Evolutionary conservation across 2,888 invertebrate genomes (phyloP).

Genomic region (Tyria jacobaeae): DNA sequence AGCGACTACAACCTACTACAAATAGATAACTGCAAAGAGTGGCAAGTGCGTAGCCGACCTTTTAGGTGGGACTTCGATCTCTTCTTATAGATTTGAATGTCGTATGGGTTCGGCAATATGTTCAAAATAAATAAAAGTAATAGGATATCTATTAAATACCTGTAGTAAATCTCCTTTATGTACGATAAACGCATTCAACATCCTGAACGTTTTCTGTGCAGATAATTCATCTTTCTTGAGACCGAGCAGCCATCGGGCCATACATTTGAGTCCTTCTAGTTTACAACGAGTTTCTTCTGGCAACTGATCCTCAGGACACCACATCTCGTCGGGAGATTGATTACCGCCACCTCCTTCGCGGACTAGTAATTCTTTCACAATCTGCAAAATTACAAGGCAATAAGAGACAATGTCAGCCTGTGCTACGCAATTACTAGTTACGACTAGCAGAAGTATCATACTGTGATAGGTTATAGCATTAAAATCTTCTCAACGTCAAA

Average conservation of each 20-base stretch:
- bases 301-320: conserved; percentile 95
- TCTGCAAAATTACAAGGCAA: conserved; percentile 80
- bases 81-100: too few relatives aligned
- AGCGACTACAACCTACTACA: too few relatives aligned
- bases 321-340: conserved; percentile 80
- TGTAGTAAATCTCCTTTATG: conserved; percentile 95
- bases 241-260: conserved; percentile 98
- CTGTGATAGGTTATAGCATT: too few relatives aligned
- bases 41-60: too few relatives aligned
- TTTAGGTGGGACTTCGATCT: too few relatives aligned
- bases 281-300: conserved; percentile 97
- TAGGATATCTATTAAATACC: conserved; percentile 52
- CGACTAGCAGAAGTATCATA: too few relatives aligned
- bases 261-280: conserved; percentile 97
- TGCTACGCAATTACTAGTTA: too few relatives aligned
- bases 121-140: too few relatives aligned
- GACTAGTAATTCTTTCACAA: conserved; percentile 97
- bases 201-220: conserved; percentile 97
- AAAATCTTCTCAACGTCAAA: too few relatives aligned
- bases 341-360: conserved; percentile 88
- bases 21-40: too few relatives aligned
- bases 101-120: too few relatives aligned
- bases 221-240: conserved; percentile 95
- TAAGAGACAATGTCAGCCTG: neutral
- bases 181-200: conserved; percentile 97